phyloP scores from a whole-genome alignment of 2,797 vertebrate species.

The Tragelaphus oryx region DNA sequence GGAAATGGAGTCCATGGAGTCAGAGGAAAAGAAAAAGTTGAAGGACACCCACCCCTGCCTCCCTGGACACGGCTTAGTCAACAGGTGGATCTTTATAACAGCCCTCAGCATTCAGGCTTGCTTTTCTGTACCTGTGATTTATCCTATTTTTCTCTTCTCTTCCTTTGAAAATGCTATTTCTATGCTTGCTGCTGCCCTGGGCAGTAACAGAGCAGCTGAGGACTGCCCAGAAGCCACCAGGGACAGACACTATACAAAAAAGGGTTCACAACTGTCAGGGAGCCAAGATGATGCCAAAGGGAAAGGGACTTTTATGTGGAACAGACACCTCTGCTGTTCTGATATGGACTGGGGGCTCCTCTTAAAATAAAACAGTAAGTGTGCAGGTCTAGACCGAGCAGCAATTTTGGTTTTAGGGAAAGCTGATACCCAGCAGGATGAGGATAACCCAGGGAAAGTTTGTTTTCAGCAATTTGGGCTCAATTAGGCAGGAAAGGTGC shows the following conservation, averaged over 20 bases:
- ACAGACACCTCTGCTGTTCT: not conserved
- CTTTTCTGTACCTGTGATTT: not conserved
- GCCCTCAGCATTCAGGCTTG: not conserved
- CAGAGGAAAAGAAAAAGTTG: not conserved
- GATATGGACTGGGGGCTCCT: not conserved
- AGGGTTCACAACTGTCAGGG: not conserved
- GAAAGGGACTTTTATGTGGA: not conserved
- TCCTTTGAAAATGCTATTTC: not conserved
- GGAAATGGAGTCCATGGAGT: not conserved
- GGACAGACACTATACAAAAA: not conserved
- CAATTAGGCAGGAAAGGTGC: conserved; percentile 20
- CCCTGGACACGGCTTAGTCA: not conserved
- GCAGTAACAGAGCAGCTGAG: not conserved
- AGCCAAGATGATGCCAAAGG: not conserved
- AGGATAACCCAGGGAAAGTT: not conserved
- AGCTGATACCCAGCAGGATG: conserved; percentile 41
- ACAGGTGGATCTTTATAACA: not conserved
- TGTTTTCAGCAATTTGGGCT: conserved; percentile 52
- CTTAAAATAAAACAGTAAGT: conserved; percentile 55
- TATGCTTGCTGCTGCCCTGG: accelerated
- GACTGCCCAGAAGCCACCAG: not conserved
- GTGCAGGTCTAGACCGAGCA: conserved; percentile 40
- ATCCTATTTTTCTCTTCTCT: not conserved
- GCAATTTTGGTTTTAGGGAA: conserved; percentile 67
- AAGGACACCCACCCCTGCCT: not conserved